phyloP scores from a whole-genome alignment of 2,113 vertebrate species.

The Archocentrus centrarchus region DNA sequence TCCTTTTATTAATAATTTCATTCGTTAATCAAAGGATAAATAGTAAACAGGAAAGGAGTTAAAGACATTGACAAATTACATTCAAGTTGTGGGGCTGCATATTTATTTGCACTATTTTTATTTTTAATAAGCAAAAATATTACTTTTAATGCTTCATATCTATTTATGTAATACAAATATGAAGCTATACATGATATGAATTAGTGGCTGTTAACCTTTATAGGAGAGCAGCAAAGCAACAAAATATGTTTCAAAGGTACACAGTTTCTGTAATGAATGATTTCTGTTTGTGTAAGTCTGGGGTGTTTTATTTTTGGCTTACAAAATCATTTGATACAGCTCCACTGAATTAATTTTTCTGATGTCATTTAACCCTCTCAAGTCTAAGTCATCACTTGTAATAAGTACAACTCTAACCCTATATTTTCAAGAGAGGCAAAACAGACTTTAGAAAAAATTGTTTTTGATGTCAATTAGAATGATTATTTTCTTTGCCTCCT shows the following conservation, averaged over 20 bases:
- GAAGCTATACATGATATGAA: background rate
- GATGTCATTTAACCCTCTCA: background rate
- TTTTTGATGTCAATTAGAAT: background rate
- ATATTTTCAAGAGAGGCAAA: background rate
- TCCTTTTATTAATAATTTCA: constrained; percentile 40
- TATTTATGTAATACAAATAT: background rate
- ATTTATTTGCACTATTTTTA: background rate
- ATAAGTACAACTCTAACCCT: background rate
- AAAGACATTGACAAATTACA: constrained; percentile 11
- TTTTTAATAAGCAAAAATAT: background rate
- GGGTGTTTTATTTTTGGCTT: background rate
- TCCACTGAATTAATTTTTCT: background rate
- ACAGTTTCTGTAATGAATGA: background rate
- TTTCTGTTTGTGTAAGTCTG: background rate
- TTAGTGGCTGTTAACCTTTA: background rate
- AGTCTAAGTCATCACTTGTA: background rate
- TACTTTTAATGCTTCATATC: background rate
- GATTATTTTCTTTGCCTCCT: background rate
- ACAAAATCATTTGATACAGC: background rate
- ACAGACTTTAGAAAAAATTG: background rate
- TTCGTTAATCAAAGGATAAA: constrained; percentile 58
- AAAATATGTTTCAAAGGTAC: background rate
- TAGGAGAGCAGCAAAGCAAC: background rate
- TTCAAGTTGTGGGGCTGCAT: background rate
- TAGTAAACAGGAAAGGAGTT: constrained; percentile 9